Base-by-base conservation (phyloP, 2,888 invertebrate genomes). In the Erpobdella octoculata region DNA sequence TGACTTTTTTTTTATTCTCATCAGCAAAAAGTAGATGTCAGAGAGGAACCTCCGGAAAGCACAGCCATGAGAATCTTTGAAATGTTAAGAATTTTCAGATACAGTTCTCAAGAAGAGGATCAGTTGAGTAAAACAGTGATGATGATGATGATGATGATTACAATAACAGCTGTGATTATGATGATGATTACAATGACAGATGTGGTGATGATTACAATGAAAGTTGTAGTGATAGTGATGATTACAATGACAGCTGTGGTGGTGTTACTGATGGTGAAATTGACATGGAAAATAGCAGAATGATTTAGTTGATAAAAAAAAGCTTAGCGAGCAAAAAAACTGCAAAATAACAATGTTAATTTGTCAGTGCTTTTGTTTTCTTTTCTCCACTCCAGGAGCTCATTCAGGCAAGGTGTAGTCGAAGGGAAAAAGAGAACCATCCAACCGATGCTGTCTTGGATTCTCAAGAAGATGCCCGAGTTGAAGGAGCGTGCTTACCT, bases 401-500 rank as follows among this genome's bases (percentile, higher is more conserved):
- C 59, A 15, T 87, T 88, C 79, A 83, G 87, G n/a, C 86, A 88
- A 77, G 88, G 88, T n/a, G 79, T 89, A 58, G 87, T 89, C 0
- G 86, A 87, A 71, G 92, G 91, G 25, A 89, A 91, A 76, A 87
- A 90, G 67, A 86, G 87, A 76, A 87, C 89, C 0, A 86, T 92
- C 68, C 89, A 91, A 80, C 89, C 90, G 15, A 89, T 91, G 71
- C 81, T 93, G 68, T 87, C 89, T 81, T 93, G 92, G 91, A 85
- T 92, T 9, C 85, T 93, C 31, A 86, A 87, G 18, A 88, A 89
- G 77, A 86, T 88, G 72, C 88, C 89, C 1, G 88, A 90, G 76
- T 88, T 91, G 36, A 89, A 89, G 80, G 91, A 91, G 78, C 86
- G 92, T 70, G 91, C 91, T 0, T 93, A 93, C 84, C 86, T 93